Evolutionary conservation across 2,113 vertebrate species (phyloP).

Genomic region (Bufo bufo): DNA sequence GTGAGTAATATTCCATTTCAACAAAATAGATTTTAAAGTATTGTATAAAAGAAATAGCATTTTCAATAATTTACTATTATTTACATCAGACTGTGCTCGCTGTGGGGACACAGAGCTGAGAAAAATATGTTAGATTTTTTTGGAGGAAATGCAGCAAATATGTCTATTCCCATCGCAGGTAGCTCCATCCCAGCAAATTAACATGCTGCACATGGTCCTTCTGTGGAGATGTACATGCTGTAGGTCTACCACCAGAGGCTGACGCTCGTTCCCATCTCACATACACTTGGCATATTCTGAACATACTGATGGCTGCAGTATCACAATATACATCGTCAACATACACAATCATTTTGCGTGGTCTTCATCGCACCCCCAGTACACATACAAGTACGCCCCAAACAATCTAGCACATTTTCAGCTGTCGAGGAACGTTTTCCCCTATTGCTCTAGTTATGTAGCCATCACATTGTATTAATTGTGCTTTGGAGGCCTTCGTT

Average conservation of each 20-base stretch:
- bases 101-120: slow-evolving; percentile 63
- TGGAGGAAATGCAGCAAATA: slow-evolving; percentile 6
- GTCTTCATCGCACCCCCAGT: neutral
- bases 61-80: slow-evolving; percentile 84
- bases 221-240: slow-evolving; percentile 1
- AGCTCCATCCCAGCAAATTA: slow-evolving; percentile 1
- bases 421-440: neutral
- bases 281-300: slow-evolving; percentile 26
- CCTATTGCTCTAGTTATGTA: slow-evolving; percentile 12
- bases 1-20: slow-evolving; percentile 73
- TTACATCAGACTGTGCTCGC: slow-evolving; percentile 75
- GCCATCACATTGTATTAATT: slow-evolving; percentile 12
- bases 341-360: neutral
- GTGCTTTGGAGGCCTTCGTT: neutral
- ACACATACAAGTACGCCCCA: slow-evolving; percentile 4
- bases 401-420: neutral
- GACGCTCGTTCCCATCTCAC: slow-evolving; percentile 11
- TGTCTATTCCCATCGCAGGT: neutral
- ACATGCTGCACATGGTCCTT: slow-evolving; percentile 37
- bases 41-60: slow-evolving; percentile 77
- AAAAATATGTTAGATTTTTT: neutral
- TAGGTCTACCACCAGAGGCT: neutral
- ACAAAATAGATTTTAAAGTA: slow-evolving; percentile 81
- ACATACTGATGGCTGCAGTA: slow-evolving; percentile 30
- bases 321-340: neutral